phyloP scores from a whole-genome alignment of 2,797 vertebrate genomes.

The Adrianichthys oophorus region DNA sequence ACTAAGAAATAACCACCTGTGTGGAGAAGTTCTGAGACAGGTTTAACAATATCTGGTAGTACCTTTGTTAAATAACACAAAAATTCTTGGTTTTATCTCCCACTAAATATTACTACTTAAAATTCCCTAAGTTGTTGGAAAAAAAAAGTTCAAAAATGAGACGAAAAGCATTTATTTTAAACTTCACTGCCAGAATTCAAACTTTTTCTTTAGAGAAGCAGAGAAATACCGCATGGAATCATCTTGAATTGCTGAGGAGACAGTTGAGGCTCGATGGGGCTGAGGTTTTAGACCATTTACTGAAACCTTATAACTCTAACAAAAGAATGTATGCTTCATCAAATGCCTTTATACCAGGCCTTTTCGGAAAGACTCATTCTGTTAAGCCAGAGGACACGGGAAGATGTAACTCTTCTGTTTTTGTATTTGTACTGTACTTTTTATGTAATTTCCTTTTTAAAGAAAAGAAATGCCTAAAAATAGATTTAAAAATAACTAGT shows the following conservation, averaged over 20 bases:
- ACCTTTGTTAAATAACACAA: constrained; percentile 48
- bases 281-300: constrained; percentile 30
- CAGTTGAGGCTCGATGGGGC: constrained; percentile 23
- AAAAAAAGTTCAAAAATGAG: constrained; percentile 38
- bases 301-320: constrained; percentile 63
- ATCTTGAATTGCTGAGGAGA: constrained; percentile 31
- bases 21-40: not conserved
- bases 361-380: constrained; percentile 59
- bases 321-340: constrained; percentile 77
- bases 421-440: constrained; percentile 55
- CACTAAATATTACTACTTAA: constrained; percentile 66
- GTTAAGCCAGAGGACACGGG: constrained; percentile 51
- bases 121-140: constrained; percentile 52
- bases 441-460: constrained; percentile 48
- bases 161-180: constrained; percentile 36
- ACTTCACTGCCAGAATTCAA: constrained; percentile 64
- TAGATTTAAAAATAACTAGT: constrained; percentile 52
- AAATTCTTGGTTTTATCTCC: constrained; percentile 52
- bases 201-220: constrained; percentile 15
- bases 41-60: constrained; percentile 55
- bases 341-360: constrained; percentile 75
- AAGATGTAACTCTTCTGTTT: constrained; percentile 43
- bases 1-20: constrained; percentile 13
- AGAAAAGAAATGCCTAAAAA: constrained; percentile 60
- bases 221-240: constrained; percentile 24